These are phyloP conservation scores for Lordiphosa fenestrarum DNA, from an alignment of 2,888 invertebrate genomes.

Conservation along the genomic window DNA sequence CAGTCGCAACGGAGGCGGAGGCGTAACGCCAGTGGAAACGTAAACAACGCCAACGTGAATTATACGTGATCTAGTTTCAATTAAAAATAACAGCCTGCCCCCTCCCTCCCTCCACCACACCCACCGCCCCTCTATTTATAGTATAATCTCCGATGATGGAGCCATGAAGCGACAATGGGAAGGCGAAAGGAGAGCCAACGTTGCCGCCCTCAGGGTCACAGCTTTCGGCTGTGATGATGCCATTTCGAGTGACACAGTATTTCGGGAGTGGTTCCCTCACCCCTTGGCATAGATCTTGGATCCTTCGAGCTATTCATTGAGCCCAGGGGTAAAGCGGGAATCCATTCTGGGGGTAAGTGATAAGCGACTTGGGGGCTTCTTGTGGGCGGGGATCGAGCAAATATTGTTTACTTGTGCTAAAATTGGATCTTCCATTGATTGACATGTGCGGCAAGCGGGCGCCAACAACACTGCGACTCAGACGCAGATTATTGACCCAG, in stretches of 20 bases:
- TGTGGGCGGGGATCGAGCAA: constrained; percentile 42
- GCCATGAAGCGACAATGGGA: neutral
- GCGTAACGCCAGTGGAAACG: constrained; percentile 56
- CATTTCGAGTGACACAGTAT: constrained; percentile 18
- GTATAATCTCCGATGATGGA: constrained; percentile 43
- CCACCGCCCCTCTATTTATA: constrained; percentile 67
- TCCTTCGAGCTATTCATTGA: constrained; percentile 3
- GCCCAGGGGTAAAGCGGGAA: constrained; percentile 9
- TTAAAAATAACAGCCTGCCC: constrained; percentile 58
- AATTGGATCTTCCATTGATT: constrained; percentile 74
- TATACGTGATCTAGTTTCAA: constrained; percentile 76
- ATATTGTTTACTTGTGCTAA: constrained; percentile 74
- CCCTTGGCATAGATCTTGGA: constrained; percentile 24
- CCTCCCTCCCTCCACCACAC: no score
- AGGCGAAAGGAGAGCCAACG: constrained; percentile 1
- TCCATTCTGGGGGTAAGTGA: constrained; percentile 5
- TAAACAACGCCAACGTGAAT: constrained; percentile 69
- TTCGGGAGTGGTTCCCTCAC: neutral
- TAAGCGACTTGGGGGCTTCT: constrained; percentile 5
- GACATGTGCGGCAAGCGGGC: constrained; percentile 65
- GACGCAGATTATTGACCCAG: constrained; percentile 71
- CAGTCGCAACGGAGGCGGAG: constrained; percentile 27
- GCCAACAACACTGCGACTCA: constrained; percentile 51
- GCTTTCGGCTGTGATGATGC: constrained; percentile 15
- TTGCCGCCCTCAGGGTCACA: neutral